Conservation (phyloP, 2,113 vertebrate genomes). For the Muntiacus muntjak region DNA sequence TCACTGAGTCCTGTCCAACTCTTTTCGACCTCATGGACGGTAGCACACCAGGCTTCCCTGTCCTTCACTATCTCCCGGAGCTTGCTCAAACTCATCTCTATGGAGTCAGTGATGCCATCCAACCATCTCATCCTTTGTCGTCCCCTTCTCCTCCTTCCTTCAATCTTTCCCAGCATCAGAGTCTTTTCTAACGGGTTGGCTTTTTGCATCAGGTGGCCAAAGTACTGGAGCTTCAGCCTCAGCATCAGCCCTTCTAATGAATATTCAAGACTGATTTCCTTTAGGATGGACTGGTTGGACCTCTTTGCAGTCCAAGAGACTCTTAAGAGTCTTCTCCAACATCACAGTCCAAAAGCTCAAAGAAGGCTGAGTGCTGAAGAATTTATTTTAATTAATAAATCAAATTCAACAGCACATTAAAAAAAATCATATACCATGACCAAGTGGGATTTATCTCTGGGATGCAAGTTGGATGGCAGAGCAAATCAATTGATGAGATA, state of each 20-base stretch:
- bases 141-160: not conserved
- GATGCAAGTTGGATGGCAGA: not conserved
- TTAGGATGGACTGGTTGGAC: not conserved
- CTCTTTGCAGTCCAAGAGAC: not conserved
- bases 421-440: not conserved
- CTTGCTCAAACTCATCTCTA: not conserved
- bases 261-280: not conserved
- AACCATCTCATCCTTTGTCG: not conserved
- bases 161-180: not conserved
- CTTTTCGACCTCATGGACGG: not conserved
- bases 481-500: not conserved
- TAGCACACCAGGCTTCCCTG: not conserved
- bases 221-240: not conserved
- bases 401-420: not conserved
- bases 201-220: not conserved
- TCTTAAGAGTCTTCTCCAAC: not conserved
- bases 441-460: not conserved
- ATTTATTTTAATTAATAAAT: not conserved
- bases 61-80: not conserved
- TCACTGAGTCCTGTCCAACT: accelerated
- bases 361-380: not conserved
- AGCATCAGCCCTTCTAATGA: not conserved
- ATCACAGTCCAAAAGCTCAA: not conserved
- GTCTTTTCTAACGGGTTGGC: not conserved
- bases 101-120: not conserved